These are phyloP conservation scores for Nymphicus hollandicus DNA, from an alignment of 2,113 vertebrate genomes.

Conservation along the genomic window DNA sequence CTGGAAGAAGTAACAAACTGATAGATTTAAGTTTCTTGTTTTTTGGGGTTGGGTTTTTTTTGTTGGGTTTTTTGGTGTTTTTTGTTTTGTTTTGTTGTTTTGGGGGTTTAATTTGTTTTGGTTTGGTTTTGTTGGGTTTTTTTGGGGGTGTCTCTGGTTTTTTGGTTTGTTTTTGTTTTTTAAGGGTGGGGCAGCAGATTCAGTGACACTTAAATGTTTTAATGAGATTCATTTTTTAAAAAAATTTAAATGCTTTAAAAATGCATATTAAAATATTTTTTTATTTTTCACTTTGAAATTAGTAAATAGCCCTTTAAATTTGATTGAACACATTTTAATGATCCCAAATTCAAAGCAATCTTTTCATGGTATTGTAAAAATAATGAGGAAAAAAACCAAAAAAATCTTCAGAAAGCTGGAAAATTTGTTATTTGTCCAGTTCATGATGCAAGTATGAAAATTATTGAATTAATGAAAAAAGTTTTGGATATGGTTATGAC, in stretches of 20 bases:
- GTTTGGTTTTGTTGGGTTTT: not conserved
- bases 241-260: not conserved
- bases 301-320: not conserved
- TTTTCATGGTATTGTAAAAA: not conserved
- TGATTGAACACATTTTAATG: not conserved
- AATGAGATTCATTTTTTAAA: not conserved
- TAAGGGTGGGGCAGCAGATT: not conserved
- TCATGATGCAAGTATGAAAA: not conserved
- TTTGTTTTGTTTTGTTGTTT: not conserved
- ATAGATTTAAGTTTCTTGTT: not conserved
- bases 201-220: not conserved
- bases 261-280: not conserved
- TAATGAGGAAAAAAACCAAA: accelerated
- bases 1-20: not conserved
- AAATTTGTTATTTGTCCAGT: not conserved
- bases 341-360: not conserved
- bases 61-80: not conserved
- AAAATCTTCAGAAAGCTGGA: not conserved
- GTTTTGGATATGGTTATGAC: accelerated
- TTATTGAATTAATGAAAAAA: not conserved
- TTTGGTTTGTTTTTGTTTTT: not conserved
- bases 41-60: not conserved
- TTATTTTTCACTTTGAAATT: not conserved
- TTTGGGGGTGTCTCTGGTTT: not conserved
- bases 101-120: not conserved